phyloP scores from a whole-genome alignment of 2,797 vertebrate genomes.

The Lepilemur ruficaudatus region DNA sequence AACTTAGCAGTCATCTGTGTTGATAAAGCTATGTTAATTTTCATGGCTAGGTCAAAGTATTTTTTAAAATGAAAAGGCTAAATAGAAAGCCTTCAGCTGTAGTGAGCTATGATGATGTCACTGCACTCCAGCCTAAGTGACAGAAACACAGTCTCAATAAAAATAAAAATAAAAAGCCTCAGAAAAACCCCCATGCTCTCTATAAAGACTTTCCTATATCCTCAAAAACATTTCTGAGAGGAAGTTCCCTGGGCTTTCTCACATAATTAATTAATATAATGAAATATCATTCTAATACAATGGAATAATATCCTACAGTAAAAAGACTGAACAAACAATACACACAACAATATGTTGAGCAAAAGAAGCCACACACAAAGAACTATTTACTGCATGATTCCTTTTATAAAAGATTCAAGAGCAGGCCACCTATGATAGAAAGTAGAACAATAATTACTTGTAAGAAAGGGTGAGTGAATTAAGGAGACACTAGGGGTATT shows the following conservation, averaged over 20 bases:
- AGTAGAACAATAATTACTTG: background rate
- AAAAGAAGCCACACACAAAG: background rate
- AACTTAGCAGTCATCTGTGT: constrained; percentile 38
- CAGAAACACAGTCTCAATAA: too few species aligned
- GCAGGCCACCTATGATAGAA: background rate
- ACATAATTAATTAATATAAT: background rate
- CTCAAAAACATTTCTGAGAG: background rate
- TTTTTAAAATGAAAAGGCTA: constrained; percentile 44
- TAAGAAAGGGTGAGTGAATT: background rate
- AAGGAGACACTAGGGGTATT: background rate
- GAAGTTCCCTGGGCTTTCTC: background rate
- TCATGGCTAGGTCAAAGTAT: background rate
- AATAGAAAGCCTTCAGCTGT: background rate
- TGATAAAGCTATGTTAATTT: constrained; percentile 37
- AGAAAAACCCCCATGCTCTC: background rate
- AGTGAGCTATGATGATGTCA: too few species aligned
- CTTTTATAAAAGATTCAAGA: background rate
- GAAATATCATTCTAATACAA: background rate
- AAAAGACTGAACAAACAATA: background rate
- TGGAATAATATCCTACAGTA: background rate
- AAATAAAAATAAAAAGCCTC: background rate
- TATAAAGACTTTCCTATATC: background rate
- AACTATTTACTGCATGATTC: background rate
- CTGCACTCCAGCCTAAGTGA: too few species aligned
- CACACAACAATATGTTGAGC: background rate